Percentiles rank a stretch among this genome's conserved stretches.
Conservation (phyloP, 2,888 invertebrate genomes). For the Aporophyla nigra region DNA sequence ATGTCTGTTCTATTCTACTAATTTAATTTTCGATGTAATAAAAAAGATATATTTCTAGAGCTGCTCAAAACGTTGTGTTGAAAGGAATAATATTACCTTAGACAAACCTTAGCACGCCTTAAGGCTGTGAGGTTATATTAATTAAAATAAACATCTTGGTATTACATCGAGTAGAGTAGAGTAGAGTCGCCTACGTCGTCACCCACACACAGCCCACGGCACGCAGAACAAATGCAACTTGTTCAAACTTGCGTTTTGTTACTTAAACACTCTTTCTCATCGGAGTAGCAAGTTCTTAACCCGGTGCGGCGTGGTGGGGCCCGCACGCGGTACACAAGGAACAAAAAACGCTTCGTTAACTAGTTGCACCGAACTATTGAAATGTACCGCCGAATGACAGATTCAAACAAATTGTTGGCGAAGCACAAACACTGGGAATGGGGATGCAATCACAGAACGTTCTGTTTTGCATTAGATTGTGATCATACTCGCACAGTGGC, state of each 20-base stretch:
- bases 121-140: not conserved
- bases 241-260: constrained; percentile 18
- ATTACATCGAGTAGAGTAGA: not conserved
- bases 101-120: not conserved
- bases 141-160: constrained; percentile 8
- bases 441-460: not conserved
- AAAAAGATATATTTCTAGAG: not conserved
- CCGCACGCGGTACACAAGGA: no score
- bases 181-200: not conserved
- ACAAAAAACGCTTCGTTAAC: constrained; percentile 5
- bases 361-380: constrained; percentile 4
- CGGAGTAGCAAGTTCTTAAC: not conserved
- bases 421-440: not conserved
- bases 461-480: not conserved
- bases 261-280: constrained; percentile 29
- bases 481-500: not conserved
- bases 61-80: not conserved
- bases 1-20: no score
- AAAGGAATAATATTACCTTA: not conserved
- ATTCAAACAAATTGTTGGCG: constrained; percentile 33
- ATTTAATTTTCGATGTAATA: not conserved
- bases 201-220: not conserved
- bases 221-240: constrained; percentile 27
- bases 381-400: not conserved
- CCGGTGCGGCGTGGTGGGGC: not conserved